A percentile compares a stretch with the other conserved stretches of the same genome.
Conservation (phyloP, 2,888 invertebrate genomes). For the Blastobasis lacticolella region DNA sequence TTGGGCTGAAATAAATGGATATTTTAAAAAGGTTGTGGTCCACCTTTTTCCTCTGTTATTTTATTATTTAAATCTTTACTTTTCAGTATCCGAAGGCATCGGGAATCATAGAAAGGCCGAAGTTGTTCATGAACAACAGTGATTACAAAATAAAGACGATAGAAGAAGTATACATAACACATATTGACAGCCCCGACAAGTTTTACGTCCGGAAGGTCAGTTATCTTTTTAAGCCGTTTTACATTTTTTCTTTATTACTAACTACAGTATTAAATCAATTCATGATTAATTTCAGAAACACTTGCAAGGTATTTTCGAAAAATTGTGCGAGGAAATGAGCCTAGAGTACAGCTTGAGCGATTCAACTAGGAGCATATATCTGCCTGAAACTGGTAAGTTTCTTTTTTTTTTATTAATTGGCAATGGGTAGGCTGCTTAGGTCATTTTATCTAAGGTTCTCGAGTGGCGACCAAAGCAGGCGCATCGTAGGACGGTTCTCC, state of each 20-base stretch:
- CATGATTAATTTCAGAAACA: slow-evolving; percentile 19
- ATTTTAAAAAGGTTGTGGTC: too few relatives aligned
- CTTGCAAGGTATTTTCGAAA: slow-evolving; percentile 43
- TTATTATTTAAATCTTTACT: background rate
- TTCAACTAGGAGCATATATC: slow-evolving; percentile 42
- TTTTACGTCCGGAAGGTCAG: slow-evolving; percentile 79
- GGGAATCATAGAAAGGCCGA: slow-evolving; percentile 39
- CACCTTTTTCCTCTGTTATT: too few relatives aligned
- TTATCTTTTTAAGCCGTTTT: background rate
- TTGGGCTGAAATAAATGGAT: background rate
- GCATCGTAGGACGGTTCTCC: too few relatives aligned
- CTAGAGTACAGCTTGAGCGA: slow-evolving; percentile 41
- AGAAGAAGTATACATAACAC: slow-evolving; percentile 70
- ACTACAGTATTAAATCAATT: background rate
- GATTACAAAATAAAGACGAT: slow-evolving; percentile 45
- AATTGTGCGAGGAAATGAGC: slow-evolving; percentile 60
- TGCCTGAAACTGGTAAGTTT: slow-evolving; percentile 67
- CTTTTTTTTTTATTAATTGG: slow-evolving; percentile 8
- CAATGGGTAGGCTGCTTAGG: too few relatives aligned
- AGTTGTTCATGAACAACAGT: slow-evolving; percentile 36
- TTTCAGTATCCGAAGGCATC: slow-evolving; percentile 43
- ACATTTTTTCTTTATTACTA: too few relatives aligned
- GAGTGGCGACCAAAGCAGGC: too few relatives aligned
- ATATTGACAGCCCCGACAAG: slow-evolving; percentile 76
- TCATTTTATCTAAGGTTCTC: too few relatives aligned